Conservation (phyloP, 2,888 invertebrate species). For the Limnephilus auricula region DNA sequence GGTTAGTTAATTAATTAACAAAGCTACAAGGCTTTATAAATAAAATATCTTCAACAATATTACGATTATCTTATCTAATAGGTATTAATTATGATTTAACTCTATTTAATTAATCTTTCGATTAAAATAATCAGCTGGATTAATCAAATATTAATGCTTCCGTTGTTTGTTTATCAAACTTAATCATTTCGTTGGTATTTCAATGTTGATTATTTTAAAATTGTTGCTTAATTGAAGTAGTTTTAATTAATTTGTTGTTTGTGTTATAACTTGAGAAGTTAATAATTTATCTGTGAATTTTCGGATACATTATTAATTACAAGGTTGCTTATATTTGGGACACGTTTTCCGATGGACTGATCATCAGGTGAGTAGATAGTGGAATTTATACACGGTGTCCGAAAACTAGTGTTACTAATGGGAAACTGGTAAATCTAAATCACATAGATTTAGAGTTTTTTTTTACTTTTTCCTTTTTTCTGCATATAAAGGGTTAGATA, state of each 20-base stretch:
- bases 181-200: neutral
- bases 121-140: neutral
- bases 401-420: too few species aligned
- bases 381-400: too few species aligned
- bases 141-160: neutral
- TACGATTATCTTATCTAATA: too few species aligned
- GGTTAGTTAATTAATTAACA: neutral
- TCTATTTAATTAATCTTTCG: neutral
- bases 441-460: too few species aligned
- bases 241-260: neutral
- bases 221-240: neutral
- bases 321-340: neutral
- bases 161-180: neutral
- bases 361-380: too few species aligned
- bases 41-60: too few species aligned
- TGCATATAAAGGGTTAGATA: too few species aligned
- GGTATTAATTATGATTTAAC: neutral
- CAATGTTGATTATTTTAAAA: neutral
- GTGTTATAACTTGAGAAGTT: neutral
- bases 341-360: neutral
- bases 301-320: neutral
- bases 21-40: too few species aligned
- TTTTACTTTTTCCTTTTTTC: too few species aligned
- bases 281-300: neutral
- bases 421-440: too few species aligned